phyloP scores from a whole-genome alignment of 1,140 invertebrate species.

The Drosophila sulfurigaster region DNA sequence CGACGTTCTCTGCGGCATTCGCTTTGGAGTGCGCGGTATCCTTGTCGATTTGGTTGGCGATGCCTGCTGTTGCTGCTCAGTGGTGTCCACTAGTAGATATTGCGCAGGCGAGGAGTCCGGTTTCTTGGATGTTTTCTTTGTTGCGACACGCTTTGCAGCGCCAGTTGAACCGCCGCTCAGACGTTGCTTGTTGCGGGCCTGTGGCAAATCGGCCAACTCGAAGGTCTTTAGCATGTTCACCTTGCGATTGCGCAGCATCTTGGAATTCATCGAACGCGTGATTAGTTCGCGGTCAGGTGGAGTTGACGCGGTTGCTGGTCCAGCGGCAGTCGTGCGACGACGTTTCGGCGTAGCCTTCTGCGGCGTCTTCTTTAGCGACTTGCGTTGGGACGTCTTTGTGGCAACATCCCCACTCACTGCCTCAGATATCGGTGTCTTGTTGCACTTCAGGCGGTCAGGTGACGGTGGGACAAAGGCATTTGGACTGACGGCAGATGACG shows the following conservation, averaged over 20 bases:
- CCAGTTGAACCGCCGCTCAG: constrained; percentile 39
- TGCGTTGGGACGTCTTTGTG: neutral
- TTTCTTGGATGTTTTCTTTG: constrained; percentile 15
- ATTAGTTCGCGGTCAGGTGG: constrained; percentile 53
- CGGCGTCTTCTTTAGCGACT: constrained; percentile 2
- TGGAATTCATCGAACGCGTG: constrained; percentile 70
- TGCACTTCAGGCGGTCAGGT: constrained; percentile 8
- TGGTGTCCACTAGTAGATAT: neutral
- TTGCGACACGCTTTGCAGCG: constrained; percentile 13
- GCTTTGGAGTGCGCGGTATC: neutral
- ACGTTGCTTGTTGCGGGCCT: constrained; percentile 48
- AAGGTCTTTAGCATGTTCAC: constrained; percentile 67
- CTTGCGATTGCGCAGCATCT: constrained; percentile 69
- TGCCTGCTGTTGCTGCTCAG: constrained; percentile 1
- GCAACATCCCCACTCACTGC: neutral
- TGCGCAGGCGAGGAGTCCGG: neutral
- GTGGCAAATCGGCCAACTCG: constrained; percentile 50
- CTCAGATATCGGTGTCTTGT: constrained; percentile 14
- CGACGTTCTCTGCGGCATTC: neutral
- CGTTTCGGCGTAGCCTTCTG: constrained; percentile 20
- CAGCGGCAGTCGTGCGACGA: constrained; percentile 46
- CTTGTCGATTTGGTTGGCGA: neutral
- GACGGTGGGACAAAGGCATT: neutral
- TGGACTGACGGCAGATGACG: neutral
- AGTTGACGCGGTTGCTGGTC: neutral